phyloP scores from a whole-genome alignment of 2,797 vertebrate genomes.

The Aphelocoma californica region DNA sequence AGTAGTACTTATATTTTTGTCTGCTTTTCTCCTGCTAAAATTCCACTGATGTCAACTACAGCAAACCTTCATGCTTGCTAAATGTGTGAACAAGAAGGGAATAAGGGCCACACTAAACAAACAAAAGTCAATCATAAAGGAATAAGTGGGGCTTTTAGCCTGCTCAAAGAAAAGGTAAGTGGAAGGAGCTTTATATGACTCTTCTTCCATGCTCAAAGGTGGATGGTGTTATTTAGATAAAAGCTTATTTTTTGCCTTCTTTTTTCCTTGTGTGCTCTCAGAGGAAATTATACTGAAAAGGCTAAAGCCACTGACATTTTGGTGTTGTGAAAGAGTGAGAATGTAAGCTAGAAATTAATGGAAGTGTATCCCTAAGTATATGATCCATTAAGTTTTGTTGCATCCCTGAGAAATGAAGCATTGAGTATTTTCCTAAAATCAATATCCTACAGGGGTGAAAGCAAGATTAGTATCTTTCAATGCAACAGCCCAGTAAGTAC shows the following conservation, averaged over 20 bases:
- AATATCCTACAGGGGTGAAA: background rate
- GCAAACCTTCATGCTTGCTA: background rate
- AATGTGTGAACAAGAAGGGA: background rate
- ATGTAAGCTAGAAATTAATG: slow-evolving; percentile 7
- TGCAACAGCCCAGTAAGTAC: background rate
- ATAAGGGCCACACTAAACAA: background rate
- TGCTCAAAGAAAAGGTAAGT: background rate
- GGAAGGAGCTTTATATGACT: background rate
- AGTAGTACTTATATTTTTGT: background rate
- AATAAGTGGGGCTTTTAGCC: background rate
- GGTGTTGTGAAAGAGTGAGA: background rate
- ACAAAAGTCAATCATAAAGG: background rate
- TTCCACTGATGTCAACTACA: background rate
- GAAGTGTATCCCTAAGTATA: background rate
- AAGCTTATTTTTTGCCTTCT: background rate
- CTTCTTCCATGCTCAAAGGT: background rate
- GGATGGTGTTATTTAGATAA: background rate
- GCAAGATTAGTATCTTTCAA: background rate
- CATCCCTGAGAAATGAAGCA: background rate
- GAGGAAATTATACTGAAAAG: slow-evolving; percentile 1
- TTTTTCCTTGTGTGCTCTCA: background rate
- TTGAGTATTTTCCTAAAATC: background rate
- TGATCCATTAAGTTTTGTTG: slow-evolving; percentile 23
- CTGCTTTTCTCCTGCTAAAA: slow-evolving; percentile 20
- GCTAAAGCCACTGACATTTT: slow-evolving; percentile 25